Conservation (phyloP, 2,797 vertebrate genomes). For the Chrysocyon brachyurus region DNA sequence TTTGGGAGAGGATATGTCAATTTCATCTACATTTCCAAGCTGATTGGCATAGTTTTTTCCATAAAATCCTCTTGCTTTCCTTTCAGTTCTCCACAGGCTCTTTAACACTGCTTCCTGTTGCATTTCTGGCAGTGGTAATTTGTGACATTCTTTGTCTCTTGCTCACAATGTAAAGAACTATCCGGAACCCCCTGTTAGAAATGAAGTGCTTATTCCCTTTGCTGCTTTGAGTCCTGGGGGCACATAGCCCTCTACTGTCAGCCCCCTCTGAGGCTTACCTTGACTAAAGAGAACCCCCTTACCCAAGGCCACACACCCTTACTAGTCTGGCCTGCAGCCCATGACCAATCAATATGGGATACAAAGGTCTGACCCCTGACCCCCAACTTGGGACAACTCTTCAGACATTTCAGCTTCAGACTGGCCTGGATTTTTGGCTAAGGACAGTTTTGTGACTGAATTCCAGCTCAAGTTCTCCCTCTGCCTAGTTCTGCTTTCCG, state of each 20-base stretch:
- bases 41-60: not conserved
- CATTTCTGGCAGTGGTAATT: not conserved
- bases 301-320: not conserved
- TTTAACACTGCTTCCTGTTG: not conserved
- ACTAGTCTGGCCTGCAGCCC: not conserved
- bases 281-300: not conserved
- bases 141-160: not conserved
- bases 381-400: not conserved
- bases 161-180: not conserved
- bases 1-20: not conserved
- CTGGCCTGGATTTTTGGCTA: not conserved
- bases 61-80: not conserved
- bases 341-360: no score
- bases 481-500: no score
- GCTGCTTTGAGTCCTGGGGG: no score
- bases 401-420: not conserved
- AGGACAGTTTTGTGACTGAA: not conserved
- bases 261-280: not conserved
- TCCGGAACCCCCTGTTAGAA: not conserved
- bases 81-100: not conserved
- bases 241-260: not conserved
- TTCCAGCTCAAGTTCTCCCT: not conserved
- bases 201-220: not conserved
- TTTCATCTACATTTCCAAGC: conserved; percentile 2
- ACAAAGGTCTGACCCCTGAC: not conserved